Evolutionary conservation across 2,113 vertebrate genomes (phyloP), one percentile per base, ranked within the genome.

Genomic region (Elephas maximus): DNA sequence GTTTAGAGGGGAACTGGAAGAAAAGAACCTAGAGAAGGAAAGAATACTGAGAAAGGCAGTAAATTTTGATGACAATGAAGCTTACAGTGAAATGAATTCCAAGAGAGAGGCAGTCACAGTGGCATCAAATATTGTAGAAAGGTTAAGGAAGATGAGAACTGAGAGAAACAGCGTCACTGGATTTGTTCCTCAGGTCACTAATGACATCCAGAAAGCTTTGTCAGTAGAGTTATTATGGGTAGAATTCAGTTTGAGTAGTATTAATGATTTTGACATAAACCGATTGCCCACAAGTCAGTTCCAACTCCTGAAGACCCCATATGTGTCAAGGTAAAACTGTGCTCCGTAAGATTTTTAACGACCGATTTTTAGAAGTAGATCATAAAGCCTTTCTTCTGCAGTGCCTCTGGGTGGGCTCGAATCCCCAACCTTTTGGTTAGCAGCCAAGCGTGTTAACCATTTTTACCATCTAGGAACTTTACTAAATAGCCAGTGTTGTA

Each of bases 131-230:
- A 15, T 74, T 71, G 28, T 28, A 63, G 81, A 69, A 63, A 85
- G 45, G 33, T 82, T 76, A 62, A 48, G 37, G 73, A 67, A 23
- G 48, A 30, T 57, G 83, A 76, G 89, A 74, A 78, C 63, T 71
- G 37, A 84, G 62, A n/a, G 44, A 57, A 84, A 80, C 2, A 51
- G 24, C 12, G 20, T 4, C 4, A 26, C 37, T 45, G 84, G n/a
- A n/a, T 79, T 84, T 45, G n/a, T 94, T 92, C 24, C 77, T 28
- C 21, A 92, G 63, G 23, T 94, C 45, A 48, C 62, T 65, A 65
- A 57, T 89, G 10, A 67, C 79, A 80, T 60, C 18, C 33, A 57
- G 73, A 81, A 74, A 93, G 37, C 37, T 79, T 18, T 78, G 26
- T 65, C 63, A 45, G 0, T 80, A 74, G 53, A 53, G 17, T 80